Base-by-base conservation (phyloP, 35 echinoderm and acorn worm genomes). In the Ptychodera flava region DNA sequence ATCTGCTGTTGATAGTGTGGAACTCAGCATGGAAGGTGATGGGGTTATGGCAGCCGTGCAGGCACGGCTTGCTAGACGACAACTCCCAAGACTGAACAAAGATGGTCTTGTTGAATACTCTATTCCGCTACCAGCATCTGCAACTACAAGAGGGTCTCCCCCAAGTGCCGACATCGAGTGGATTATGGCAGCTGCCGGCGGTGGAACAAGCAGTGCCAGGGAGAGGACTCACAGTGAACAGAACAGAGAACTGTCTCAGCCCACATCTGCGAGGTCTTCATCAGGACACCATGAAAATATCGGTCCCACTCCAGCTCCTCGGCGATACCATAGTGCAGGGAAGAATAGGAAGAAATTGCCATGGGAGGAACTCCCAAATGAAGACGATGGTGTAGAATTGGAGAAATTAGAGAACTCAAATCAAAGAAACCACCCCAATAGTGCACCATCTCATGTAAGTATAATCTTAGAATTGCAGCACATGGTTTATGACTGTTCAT, bases 21-120 rank as follows among this genome's bases (percentile, higher is more conserved):
- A 99, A 89, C 78, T 99, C 30, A 76, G 94, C 77, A 99, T 94
- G 90, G 88, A 92, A 30, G 96, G 94, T 77, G 95, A 97, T 76
- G 96, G 96, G 16, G 96, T 99, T 1, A 99, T 99, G 96, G 90
- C 89, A 83, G 96, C 96, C 36, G 93, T 99, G 0, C 96, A 99
- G 77, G 92, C 96, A 77, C 87, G 96, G 83, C 92, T 99, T 28
- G 96, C 96, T 16, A 82, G 96, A 32, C 38, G 96, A 16, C 96
- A 94, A 35, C 79, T 99, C 30, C 96, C 96, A 12, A 85, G 86
- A 90, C 38, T 94, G 29, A 92, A 94, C 80, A 91, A 87, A n/a
- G 93, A 99, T 87, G 92, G 92, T 29, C 76, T 94, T 30, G 95
- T 97, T 22, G 93, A 99, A 32, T 91, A 94, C 84, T 87, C 96